These are phyloP conservation scores for Drosophila fulvimacula DNA, from an alignment of 2,888 invertebrate species.

Conservation along the genomic window DNA sequence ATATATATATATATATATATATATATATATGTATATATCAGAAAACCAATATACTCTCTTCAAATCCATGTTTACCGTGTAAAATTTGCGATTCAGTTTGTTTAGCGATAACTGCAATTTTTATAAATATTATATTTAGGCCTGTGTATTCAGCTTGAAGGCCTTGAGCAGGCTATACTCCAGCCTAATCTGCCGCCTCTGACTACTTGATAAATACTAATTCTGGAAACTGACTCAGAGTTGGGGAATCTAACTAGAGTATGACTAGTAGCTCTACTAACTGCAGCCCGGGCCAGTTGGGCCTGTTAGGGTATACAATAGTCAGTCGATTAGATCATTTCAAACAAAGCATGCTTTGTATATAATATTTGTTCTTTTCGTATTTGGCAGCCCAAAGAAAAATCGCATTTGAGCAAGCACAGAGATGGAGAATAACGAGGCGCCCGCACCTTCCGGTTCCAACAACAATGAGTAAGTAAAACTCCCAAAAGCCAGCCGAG, in stretches of 20 bases:
- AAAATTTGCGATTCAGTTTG: background rate
- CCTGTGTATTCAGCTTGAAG: conserved; percentile 1
- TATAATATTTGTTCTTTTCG: conserved; percentile 4
- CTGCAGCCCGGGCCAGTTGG: background rate
- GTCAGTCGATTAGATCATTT: background rate
- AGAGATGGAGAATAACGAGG: conserved; percentile 72
- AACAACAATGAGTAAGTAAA: conserved; percentile 73
- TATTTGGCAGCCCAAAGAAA: conserved; percentile 19
- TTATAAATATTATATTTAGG: background rate
- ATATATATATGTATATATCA: too few species aligned
- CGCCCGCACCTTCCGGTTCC: conserved; percentile 70
- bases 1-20: too few species aligned
- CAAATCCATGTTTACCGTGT: background rate
- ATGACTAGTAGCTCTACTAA: background rate
- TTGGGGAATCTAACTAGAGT: background rate
- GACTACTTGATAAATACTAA: background rate
- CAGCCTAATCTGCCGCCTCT: background rate
- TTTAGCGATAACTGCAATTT: conserved; percentile 1
- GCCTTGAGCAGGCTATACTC: background rate
- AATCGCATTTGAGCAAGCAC: conserved; percentile 20
- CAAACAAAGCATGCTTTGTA: conserved; percentile 3
- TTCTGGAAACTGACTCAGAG: background rate
- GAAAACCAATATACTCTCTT: background rate
- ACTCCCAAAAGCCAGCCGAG: background rate
- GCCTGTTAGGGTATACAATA: background rate